These are phyloP conservation scores for Melipona beecheii DNA, from an alignment of 2,888 invertebrate species.

Conservation along the genomic window DNA sequence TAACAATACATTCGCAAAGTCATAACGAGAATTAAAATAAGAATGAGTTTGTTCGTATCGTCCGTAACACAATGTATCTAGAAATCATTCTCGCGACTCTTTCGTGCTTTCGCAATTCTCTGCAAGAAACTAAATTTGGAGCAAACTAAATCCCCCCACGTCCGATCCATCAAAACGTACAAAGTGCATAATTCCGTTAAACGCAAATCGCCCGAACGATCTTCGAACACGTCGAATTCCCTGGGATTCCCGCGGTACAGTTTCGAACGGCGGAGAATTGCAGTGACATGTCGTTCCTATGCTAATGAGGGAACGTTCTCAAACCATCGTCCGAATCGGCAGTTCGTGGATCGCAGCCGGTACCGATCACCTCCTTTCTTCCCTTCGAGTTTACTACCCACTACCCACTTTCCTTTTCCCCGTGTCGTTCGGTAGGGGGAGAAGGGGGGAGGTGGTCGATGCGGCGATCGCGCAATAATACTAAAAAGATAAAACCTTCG, in stretches of 20 bases:
- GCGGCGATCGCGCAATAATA: conserved; percentile 83
- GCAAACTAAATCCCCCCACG: not conserved
- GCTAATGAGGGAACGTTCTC: conserved; percentile 68
- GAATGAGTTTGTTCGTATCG: no score
- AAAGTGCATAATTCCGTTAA: conserved; percentile 11
- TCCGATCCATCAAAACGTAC: not conserved
- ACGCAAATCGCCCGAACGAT: conserved; percentile 31
- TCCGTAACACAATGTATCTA: no score
- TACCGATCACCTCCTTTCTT: conserved; percentile 28
- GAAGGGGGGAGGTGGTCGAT: conserved; percentile 65
- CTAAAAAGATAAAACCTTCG: conserved; percentile 83
- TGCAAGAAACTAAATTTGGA: no score
- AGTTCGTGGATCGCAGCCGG: conserved; percentile 63
- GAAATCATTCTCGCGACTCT: not conserved
- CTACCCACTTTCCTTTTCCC: conserved; percentile 37
- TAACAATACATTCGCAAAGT: no score
- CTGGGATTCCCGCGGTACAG: conserved; percentile 17
- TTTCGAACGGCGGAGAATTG: conserved; percentile 27
- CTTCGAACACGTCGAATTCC: not conserved
- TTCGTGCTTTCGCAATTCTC: not conserved
- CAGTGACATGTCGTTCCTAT: conserved; percentile 56
- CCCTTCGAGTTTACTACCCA: conserved; percentile 17
- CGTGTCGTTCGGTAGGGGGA: conserved; percentile 44
- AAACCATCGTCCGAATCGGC: conserved; percentile 45
- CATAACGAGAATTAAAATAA: no score